Evolutionary conservation across 2,113 vertebrate genomes (phyloP), one percentile per base, ranked within the genome.

Genomic region (Xiphophorus maculatus): DNA sequence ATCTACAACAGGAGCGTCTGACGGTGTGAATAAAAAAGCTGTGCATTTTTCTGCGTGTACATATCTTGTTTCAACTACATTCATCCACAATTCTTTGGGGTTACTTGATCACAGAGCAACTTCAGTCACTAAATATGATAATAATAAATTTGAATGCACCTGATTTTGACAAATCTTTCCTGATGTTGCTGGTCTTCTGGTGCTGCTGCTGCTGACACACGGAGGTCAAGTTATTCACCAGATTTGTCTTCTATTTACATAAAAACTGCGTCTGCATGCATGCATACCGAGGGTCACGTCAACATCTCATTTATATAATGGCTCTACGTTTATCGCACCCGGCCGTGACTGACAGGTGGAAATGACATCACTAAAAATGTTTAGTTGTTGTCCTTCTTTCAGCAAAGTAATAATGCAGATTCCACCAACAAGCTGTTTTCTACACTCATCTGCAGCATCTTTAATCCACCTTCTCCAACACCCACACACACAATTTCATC

Each of bases 291-390:
- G 89, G 88, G 71, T 89, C 87, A 85, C 66, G 69, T 81, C 85
- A 84, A 86, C 82, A 89, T 89, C 88, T 93, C 89, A 94, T 93
- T 92, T 91, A 85, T 90, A 87, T 91, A 93, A 94, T 93, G 90
- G 91, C 84, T 84, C 66, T 71, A 74, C 83, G 77, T 92, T 92
- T 90, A 94, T 89, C 40, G 79, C 84, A 70, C 3, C 66, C 25
- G 61, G 72, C 85, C 83, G 82, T 86, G 89, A 93, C 70, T 91
- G 93, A 91, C 89, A 82, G 87, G 73, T 89, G 87, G 66, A 94
- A 91, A 91, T 92, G 83, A 92, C 92, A 92, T 92, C 92, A 92
- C 84, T 73, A 92, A 90, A 79, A 90, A 11, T 37, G 90, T 90
- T 87, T 82, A 88, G 90, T 87, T 4, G 80, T 63, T 82, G 84